Percentiles rank a stretch among this genome's conserved stretches.
Conservation (phyloP, 1,140 invertebrate species). For the Rhysida immarginata region DNA sequence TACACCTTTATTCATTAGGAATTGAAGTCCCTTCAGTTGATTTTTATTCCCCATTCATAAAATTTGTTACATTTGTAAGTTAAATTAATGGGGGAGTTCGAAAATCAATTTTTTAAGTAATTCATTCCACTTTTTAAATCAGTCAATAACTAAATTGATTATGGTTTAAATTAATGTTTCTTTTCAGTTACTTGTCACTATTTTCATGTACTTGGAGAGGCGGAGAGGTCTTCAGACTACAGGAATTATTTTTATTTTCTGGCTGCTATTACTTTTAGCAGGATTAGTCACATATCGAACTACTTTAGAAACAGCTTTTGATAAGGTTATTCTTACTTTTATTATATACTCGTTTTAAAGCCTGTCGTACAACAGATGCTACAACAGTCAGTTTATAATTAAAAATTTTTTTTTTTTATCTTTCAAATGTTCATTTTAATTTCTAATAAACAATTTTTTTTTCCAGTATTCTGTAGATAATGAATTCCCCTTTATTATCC, state of each 20-base stretch:
- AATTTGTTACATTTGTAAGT: constrained; percentile 1
- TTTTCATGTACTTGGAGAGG: neutral
- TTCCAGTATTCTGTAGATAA: neutral
- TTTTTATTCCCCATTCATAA: neutral
- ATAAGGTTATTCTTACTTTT: neutral
- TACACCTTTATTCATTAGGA: neutral
- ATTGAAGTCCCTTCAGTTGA: neutral
- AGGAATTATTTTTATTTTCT: neutral
- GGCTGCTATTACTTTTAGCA: neutral
- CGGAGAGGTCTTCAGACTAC: neutral
- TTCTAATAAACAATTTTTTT: neutral
- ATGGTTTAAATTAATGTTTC: neutral
- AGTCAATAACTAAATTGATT: neutral
- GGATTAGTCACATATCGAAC: neutral
- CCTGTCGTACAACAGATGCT: too few relatives aligned
- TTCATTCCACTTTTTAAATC: neutral
- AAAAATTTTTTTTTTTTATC: neutral
- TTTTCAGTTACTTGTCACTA: neutral
- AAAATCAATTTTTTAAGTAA: neutral
- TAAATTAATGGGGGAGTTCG: too few relatives aligned
- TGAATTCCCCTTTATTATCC: neutral
- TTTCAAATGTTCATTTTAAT: too few relatives aligned
- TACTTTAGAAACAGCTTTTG: neutral
- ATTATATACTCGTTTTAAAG: too few relatives aligned
- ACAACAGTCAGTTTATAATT: neutral